Base-by-base conservation (phyloP, 2,797 vertebrate genomes). In the Tiaroga cobitis region DNA sequence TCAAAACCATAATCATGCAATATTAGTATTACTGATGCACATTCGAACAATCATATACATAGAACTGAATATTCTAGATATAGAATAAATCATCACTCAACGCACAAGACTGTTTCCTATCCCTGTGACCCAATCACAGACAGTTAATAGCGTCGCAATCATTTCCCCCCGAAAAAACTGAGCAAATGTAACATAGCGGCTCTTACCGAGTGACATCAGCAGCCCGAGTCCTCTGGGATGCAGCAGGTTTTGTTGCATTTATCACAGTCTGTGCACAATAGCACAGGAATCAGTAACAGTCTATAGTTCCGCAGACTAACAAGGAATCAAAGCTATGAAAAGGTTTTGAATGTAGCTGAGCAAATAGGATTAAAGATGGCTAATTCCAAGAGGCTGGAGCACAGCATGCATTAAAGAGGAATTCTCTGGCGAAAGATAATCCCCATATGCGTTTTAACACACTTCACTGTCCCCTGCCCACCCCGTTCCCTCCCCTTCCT, bases 321-420 rank as follows among this genome's bases (percentile, higher is more conserved):
- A 92, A 94, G 92, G 95, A 97, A 96, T 95, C 95, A 96, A 96
- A 96, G 95, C 95, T 94, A 93, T 93, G 95, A 95, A 96, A 91
- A 95, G 95, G 96, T 95, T 85, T 95, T 96, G 95, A 96, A 96
- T 94, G 95, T 95, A 95, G 94, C 94, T 95, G 95, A 95, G 95
- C 94, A 96, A 97, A 97, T 96, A 96, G 94, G 96, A 97, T 98
- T 97, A 97, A 92, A 92, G 92, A 95, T 93, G 95, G 93, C 93
- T 95, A 92, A 89, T 95, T 95, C 95, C 94, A 95, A 95, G 94
- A 93, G 92, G 90, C 94, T 95, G 94, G 93, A 96, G 94, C 91
- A 94, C 94, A 96, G 95, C 95, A 91, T 94, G 95, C 94, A 94
- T 95, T 95, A 95, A 95, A 95, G 93, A 95, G 94, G 92, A 96